Base-by-base conservation (phyloP, 1,140 invertebrate species). In the Macrocentrus cingulum region DNA sequence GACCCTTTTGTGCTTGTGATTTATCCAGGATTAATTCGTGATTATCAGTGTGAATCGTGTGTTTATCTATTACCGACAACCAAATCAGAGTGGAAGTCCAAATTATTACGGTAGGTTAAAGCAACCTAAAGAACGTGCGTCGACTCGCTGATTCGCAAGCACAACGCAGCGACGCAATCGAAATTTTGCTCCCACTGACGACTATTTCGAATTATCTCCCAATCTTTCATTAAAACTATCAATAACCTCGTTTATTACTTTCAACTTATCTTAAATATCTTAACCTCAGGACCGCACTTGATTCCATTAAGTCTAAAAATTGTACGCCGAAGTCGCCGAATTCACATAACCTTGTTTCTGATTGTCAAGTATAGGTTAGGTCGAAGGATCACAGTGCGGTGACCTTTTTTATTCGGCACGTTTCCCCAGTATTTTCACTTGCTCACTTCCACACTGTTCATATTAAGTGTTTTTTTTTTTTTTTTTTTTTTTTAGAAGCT, bases 361-460 rank as follows among this genome's bases (percentile, higher is more conserved):
- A 59, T 59, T 59, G 57, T 59, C 57, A 59, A 45, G 52, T 59
- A 13, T 59, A 59, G 57, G 57, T 59, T 59, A 59, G 46, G 46
- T 49, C 13, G 8, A 39, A 39, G 13, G 39, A 44, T 45, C 49
- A 41, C 25, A 52, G 50, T 36, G 49, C 39, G 39, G 39, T 34
- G 23, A 58, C 23, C 42, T 58, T 15, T 36, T 19, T 37, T n/a
- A n/a, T 59, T 20, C 34, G n/a, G 48, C 57, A 59, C 50, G 20
- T 46, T 54, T 59, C 29, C 18, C 15, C 1, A 25, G 19, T 18
- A 20, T 25, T 50, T 25, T 29, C n/a, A 15, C 36, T 44, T 52
- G 4, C 39, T 9, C 13, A 39, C 11, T 51, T 25, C 18, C 20
- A 25, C 39, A 23, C 13, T 1, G 7, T 8, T 25, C 13, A 19